Percentiles rank a stretch among this genome's conserved stretches.
Conservation (phyloP, 1,140 invertebrate species). For the Micrasema longulum region DNA sequence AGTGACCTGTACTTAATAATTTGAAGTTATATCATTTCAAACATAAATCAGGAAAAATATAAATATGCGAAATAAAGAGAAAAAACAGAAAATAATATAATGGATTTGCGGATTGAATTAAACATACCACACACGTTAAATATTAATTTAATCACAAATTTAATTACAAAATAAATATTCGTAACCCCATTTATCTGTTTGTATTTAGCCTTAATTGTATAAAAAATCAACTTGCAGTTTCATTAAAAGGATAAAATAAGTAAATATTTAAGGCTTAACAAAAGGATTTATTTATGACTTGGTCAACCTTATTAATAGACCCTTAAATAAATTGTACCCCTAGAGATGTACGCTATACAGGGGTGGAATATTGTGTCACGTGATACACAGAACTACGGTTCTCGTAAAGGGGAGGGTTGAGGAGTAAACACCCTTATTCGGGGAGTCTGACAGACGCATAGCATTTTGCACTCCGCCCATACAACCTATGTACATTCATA, state of each 20-base stretch:
- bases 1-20: too few species aligned
- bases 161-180: too few species aligned
- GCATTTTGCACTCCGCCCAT: background rate
- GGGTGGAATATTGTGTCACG: conserved; percentile 14
- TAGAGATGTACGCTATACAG: background rate
- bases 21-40: too few species aligned
- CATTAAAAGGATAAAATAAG: background rate
- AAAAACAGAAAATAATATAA: too few species aligned
- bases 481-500: background rate
- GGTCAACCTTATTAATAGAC: conserved; percentile 35
- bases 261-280: background rate
- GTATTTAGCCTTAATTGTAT: too few species aligned
- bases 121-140: too few species aligned
- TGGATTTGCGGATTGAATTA: too few species aligned
- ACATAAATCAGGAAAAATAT: too few species aligned
- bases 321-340: conserved; percentile 24
- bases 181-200: too few species aligned
- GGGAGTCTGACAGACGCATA: conserved; percentile 15
- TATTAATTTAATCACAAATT: too few species aligned
- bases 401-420: background rate
- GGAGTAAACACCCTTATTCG: conserved; percentile 11
- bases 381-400: background rate
- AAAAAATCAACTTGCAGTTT: too few species aligned
- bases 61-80: too few species aligned
- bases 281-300: conserved; percentile 26